phyloP scores from a whole-genome alignment of 2,113 vertebrate species.

The Hippocampus zosterae region DNA sequence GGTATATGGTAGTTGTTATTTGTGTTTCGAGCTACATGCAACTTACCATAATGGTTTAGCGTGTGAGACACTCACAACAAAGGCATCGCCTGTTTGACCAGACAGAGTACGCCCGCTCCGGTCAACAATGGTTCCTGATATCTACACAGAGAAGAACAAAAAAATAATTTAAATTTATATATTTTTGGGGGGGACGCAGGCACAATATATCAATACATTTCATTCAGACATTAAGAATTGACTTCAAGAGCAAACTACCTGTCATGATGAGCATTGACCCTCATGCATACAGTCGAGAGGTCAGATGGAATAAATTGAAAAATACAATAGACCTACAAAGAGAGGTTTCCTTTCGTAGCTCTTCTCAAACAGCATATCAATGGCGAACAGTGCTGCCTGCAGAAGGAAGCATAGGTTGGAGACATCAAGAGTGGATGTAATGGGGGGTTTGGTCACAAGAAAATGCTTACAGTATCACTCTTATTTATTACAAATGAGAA shows the following conservation, averaged over 20 bases:
- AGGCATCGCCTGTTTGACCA: constrained; percentile 94
- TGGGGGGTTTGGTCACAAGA: too few relatives aligned
- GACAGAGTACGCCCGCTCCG: constrained; percentile 94
- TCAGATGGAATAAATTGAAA: not conserved
- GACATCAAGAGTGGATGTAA: not conserved
- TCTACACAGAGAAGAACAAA: constrained; percentile 59
- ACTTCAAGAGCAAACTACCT: not conserved
- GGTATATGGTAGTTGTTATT: too few relatives aligned
- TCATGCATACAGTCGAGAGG: not conserved
- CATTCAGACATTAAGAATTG: not conserved
- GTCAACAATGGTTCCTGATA: constrained; percentile 96
- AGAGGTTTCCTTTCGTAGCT: constrained; percentile 79
- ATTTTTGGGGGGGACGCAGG: not conserved
- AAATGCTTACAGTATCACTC: too few relatives aligned
- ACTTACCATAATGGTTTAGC: constrained; percentile 88
- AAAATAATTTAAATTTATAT: not conserved
- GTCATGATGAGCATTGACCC: too few relatives aligned
- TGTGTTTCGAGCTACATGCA: not conserved
- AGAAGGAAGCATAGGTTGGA: not conserved
- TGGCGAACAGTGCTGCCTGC: constrained; percentile 93
- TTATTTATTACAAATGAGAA: too few relatives aligned
- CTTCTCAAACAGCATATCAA: constrained; percentile 84
- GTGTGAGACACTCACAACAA: constrained; percentile 90
- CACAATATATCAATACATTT: not conserved
- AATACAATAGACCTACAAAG: constrained; percentile 78